These are phyloP conservation scores for Xenopus laevis DNA, from an alignment of 2,113 vertebrate genomes.

Conservation along the genomic window DNA sequence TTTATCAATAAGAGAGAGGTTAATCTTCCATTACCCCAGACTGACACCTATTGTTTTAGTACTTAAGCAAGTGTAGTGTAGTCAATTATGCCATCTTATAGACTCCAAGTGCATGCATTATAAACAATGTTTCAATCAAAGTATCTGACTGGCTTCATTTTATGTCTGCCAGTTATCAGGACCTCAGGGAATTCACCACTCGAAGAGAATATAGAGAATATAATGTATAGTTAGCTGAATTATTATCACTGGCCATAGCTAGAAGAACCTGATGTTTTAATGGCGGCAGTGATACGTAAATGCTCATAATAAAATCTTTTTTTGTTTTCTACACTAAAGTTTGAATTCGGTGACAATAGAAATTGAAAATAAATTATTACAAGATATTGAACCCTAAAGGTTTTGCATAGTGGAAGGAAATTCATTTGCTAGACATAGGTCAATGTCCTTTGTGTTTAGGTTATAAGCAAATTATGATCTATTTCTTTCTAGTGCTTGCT, in stretches of 20 bases:
- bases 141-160: neutral
- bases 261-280: too few relatives aligned
- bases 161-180: neutral
- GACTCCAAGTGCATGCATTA: constrained; percentile 22
- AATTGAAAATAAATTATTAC: too few relatives aligned
- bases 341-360: too few relatives aligned
- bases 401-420: too few relatives aligned
- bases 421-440: too few relatives aligned
- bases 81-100: constrained; percentile 31
- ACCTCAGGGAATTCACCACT: neutral
- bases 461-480: too few relatives aligned
- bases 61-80: constrained; percentile 32
- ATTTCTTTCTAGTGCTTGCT: too few relatives aligned
- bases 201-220: neutral
- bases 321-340: too few relatives aligned
- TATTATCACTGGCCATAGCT: neutral
- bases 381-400: too few relatives aligned
- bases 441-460: too few relatives aligned
- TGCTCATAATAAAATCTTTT: too few relatives aligned
- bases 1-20: constrained; percentile 53
- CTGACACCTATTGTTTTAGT: constrained; percentile 45
- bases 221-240: neutral
- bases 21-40: constrained; percentile 53
- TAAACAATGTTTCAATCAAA: constrained; percentile 12
- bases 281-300: too few relatives aligned